phyloP scores from a whole-genome alignment of 2,113 vertebrate genomes.

The Stegostoma tigrinum region DNA sequence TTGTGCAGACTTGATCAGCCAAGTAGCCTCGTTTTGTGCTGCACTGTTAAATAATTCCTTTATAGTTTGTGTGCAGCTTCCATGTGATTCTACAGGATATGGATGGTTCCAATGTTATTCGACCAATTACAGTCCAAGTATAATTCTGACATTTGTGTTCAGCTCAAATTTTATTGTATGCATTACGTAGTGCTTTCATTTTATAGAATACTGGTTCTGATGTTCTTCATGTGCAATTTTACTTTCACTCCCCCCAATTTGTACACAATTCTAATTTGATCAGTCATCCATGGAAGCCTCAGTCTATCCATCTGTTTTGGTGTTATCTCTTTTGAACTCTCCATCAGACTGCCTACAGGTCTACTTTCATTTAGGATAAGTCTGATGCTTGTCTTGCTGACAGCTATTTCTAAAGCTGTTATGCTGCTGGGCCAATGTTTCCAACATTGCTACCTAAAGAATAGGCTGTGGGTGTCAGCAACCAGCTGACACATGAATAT shows the following conservation, averaged over 20 bases:
- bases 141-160: not conserved
- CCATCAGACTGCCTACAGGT: not conserved
- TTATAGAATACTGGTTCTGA: not conserved
- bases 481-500: constrained; percentile 17
- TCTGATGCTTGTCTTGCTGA: constrained; percentile 2
- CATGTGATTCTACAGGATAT: not conserved
- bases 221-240: not conserved
- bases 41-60: not conserved
- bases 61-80: not conserved
- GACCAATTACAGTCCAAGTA: not conserved
- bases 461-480: not conserved
- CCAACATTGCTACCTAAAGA: not conserved
- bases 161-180: not conserved
- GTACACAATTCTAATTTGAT: not conserved
- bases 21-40: not conserved
- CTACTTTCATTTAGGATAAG: not conserved
- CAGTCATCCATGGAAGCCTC: not conserved
- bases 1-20: not conserved
- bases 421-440: not conserved
- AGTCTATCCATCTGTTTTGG: not conserved
- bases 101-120: not conserved
- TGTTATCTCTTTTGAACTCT: not conserved
- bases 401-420: constrained; percentile 4
- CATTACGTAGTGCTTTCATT: not conserved
- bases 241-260: not conserved